These are phyloP conservation scores for Malacoctenus gilli DNA, from an alignment of 2,797 vertebrate species.

Conservation along the genomic window DNA sequence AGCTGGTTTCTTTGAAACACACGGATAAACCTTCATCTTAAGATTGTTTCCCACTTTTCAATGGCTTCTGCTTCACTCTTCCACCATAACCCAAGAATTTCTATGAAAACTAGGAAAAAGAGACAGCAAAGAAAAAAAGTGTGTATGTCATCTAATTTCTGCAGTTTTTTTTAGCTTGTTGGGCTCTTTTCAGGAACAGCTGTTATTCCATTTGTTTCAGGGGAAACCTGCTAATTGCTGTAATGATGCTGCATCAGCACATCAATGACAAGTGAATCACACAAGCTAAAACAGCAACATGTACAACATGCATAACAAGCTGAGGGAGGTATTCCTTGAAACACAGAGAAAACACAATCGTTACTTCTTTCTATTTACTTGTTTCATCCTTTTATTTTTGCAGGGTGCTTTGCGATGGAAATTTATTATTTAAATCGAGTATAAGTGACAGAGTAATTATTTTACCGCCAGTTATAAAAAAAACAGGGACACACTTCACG, in stretches of 20 bases:
- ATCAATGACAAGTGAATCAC: slow-evolving; percentile 10
- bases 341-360: not conserved
- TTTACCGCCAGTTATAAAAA: slow-evolving; percentile 7
- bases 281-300: slow-evolving; percentile 8
- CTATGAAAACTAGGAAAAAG: slow-evolving; percentile 10
- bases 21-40: slow-evolving; percentile 58
- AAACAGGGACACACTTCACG: slow-evolving; percentile 10
- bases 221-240: slow-evolving; percentile 5
- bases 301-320: not conserved
- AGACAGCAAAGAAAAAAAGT: not conserved
- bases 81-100: slow-evolving; percentile 17
- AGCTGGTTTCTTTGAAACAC: slow-evolving; percentile 60
- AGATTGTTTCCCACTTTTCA: slow-evolving; percentile 43
- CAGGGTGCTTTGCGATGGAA: not conserved
- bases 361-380: not conserved
- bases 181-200: slow-evolving; percentile 10
- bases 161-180: slow-evolving; percentile 20
- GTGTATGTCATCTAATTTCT: slow-evolving; percentile 19
- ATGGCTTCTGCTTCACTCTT: slow-evolving; percentile 18
- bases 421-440: slow-evolving; percentile 1
- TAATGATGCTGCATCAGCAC: slow-evolving; percentile 23
- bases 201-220: not conserved
- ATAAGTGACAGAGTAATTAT: slow-evolving; percentile 10
- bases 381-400: no score
- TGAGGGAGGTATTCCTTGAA: not conserved